phyloP scores from a whole-genome alignment of 1,140 invertebrate genomes.

The Euwallacea fornicatus region DNA sequence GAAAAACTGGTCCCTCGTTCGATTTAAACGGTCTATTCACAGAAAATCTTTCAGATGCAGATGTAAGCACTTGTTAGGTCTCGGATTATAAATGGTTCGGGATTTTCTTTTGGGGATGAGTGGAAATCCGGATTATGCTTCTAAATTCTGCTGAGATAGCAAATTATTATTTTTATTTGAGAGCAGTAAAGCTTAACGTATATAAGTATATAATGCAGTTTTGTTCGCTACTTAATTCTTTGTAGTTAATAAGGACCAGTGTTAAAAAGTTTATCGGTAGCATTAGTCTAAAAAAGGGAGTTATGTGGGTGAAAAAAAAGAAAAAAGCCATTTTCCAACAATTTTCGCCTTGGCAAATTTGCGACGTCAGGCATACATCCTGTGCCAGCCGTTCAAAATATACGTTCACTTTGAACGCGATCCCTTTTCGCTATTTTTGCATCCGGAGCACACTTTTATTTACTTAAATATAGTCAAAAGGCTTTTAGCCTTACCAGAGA shows the following conservation, averaged over 20 bases:
- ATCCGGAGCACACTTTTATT: conserved; percentile 35
- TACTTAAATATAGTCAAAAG: conserved; percentile 38
- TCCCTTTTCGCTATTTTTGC: conserved; percentile 35
- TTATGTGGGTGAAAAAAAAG: conserved; percentile 7
- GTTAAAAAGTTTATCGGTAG: no score
- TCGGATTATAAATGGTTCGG: conserved; percentile 1
- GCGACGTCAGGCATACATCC: conserved; percentile 26
- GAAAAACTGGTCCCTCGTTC: conserved; percentile 4
- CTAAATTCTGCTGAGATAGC: no score
- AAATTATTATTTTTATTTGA: no score
- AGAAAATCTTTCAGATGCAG: conserved; percentile 2
- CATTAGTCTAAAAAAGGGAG: no score
- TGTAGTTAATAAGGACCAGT: no score
- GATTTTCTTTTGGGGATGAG: not conserved
- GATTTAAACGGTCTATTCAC: conserved; percentile 2
- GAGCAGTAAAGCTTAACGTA: no score
- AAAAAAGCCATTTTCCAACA: conserved; percentile 30
- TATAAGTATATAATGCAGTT: no score
- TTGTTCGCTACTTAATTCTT: no score
- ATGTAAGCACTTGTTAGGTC: conserved; percentile 3
- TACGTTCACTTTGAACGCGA: conserved; percentile 37
- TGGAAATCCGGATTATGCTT: no score
- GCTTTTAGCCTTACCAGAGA: conserved; percentile 33
- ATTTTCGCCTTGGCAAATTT: conserved; percentile 26
- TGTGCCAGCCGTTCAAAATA: conserved; percentile 30